These are phyloP conservation scores for Helogale parvula DNA, from an alignment of 2,113 vertebrate genomes.

Conservation along the genomic window DNA sequence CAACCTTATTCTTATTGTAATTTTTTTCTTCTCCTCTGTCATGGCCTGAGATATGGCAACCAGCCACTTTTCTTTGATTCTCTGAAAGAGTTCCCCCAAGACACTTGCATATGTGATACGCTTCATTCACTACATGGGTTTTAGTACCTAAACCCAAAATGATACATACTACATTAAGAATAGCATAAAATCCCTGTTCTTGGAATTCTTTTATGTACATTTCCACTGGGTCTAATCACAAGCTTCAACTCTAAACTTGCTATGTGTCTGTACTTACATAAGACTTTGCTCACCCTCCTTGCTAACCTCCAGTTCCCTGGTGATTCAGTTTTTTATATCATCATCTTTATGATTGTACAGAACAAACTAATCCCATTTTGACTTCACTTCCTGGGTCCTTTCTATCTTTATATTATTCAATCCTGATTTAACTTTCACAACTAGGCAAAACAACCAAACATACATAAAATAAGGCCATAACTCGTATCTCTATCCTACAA, in stretches of 20 bases:
- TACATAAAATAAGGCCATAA: neutral
- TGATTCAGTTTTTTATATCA: neutral
- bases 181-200: neutral
- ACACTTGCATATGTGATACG: neutral
- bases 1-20: neutral
- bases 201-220: neutral
- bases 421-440: neutral
- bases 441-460: neutral
- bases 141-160: neutral
- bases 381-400: neutral
- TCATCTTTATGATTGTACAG: neutral
- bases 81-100: neutral
- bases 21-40: neutral
- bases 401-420: neutral
- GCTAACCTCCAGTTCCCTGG: neutral
- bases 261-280: neutral
- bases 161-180: neutral
- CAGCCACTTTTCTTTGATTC: neutral
- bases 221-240: neutral
- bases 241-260: neutral
- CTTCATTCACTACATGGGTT: rapidly evolving
- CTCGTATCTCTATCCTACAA: neutral
- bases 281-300: neutral
- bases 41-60: neutral
- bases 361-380: neutral